Conservation (phyloP, 2,888 invertebrate species). For the Balanococcus diminutus region DNA sequence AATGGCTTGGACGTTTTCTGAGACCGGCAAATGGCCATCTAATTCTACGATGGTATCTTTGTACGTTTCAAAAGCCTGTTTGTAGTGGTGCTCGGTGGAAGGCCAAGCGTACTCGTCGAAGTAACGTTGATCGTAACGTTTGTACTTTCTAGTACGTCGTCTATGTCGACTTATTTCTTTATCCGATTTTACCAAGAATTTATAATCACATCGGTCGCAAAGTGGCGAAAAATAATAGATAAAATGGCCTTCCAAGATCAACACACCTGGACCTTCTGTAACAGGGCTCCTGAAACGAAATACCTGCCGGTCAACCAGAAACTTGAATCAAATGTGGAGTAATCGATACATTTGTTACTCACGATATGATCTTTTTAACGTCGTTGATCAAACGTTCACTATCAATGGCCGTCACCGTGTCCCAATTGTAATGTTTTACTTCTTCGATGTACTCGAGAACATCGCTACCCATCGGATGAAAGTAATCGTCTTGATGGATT, state of each 20-base stretch:
- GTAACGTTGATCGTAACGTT: slow-evolving; percentile 54
- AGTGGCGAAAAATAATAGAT: slow-evolving; percentile 52
- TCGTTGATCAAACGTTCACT: slow-evolving; percentile 70
- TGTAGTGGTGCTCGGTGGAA: slow-evolving; percentile 32
- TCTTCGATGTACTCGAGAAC: slow-evolving; percentile 69
- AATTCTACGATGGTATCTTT: neutral
- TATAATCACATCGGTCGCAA: slow-evolving; percentile 28
- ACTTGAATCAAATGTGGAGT: neutral
- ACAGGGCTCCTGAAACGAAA: neutral
- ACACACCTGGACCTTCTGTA: slow-evolving; percentile 12
- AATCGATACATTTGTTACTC: neutral
- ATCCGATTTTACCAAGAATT: slow-evolving; percentile 52
- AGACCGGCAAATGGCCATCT: slow-evolving; percentile 28
- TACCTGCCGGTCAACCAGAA: neutral
- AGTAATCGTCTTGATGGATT: slow-evolving; percentile 79
- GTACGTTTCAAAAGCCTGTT: neutral
- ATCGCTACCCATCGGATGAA: slow-evolving; percentile 70
- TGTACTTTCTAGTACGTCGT: slow-evolving; percentile 53
- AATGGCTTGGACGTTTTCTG: neutral
- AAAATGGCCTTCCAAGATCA: slow-evolving; percentile 55
- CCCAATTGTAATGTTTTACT: slow-evolving; percentile 78
- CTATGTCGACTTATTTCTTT: slow-evolving; percentile 49
- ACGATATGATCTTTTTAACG: slow-evolving; percentile 56
- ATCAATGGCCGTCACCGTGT: slow-evolving; percentile 73
- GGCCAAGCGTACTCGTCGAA: slow-evolving; percentile 56